Base-by-base conservation (phyloP, 2,888 invertebrate genomes). In the Hermodice carunculata region DNA sequence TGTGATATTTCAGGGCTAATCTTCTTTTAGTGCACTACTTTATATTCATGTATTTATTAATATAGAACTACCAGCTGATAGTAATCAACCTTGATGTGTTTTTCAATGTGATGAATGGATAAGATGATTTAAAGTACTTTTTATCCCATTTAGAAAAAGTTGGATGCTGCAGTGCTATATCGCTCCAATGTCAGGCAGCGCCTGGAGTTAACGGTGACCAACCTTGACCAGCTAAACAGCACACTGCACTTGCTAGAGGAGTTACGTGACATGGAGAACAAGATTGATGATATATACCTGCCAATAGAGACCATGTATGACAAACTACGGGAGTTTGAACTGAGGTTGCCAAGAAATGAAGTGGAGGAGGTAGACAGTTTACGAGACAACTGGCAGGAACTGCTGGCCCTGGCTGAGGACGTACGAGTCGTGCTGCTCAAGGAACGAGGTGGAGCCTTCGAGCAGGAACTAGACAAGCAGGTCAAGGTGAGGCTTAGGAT, bases 401-500 rank as follows among this genome's bases (percentile, higher is more conserved):
- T 86, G 51, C 77, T 84, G 67, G 79, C 81, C 49, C 70, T 85
- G 58, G 84, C 85, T 1, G 85, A 85, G 28, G 74, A 77, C 34
- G 84, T 85, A 24, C 61, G 82, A 48, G 75, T 80, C 26, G 72
- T 76, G n/a, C 76, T 86, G 17, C 75, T 86, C 32, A 85, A 82
- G 70, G 84, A 85, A 59, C 76, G 80, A 48, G 66, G 85, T 42
- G 81, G 76, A 37, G 79, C 82, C 11, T 85, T 86, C 73, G 85
- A 86, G 69, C 85, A 86, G 68, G 85, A 86, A 68, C 77, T 86
- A 17, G 86, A 86, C 72, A 85, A 86, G 71, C 85, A 86, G 76
- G 81, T 85, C 71, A 86, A 86, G 83, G 85, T 85, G 61, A 60
- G 70, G 17, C n/a, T n/a, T n/a, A n/a, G n/a, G n/a, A n/a, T n/a